Evolutionary conservation across 2,797 vertebrate species (phyloP).

Genomic region (Sardinella longiceps): DNA sequence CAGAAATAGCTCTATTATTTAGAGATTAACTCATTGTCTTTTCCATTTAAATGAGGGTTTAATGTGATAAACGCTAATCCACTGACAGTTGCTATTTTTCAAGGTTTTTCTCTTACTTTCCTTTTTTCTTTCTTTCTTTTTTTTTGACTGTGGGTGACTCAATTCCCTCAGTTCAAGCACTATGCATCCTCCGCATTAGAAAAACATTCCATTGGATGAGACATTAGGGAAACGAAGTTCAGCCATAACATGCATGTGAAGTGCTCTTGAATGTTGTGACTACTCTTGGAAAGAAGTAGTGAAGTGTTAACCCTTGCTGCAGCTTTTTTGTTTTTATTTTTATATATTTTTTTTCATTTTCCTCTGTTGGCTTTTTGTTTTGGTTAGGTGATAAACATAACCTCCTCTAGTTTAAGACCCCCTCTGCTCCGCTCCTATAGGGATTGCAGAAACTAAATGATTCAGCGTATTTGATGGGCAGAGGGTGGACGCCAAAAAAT

Average conservation of each 20-base stretch:
- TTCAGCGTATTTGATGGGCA: background rate
- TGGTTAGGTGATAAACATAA: slow-evolving; percentile 38
- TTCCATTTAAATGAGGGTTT: background rate
- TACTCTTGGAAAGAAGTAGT: slow-evolving; percentile 26
- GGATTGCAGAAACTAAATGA: background rate
- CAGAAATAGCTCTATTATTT: background rate
- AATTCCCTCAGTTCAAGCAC: slow-evolving; percentile 17
- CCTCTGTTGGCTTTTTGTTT: background rate
- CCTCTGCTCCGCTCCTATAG: background rate
- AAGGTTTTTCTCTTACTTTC: no score
- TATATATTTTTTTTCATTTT: slow-evolving; percentile 3
- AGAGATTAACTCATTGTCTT: background rate
- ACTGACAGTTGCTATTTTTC: background rate
- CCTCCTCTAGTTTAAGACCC: slow-evolving; percentile 36
- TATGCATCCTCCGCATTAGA: slow-evolving; percentile 40
- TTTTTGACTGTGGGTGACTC: background rate
- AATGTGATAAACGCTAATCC: background rate
- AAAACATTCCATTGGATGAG: slow-evolving; percentile 41
- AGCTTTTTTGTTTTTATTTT: no score
- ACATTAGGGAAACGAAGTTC: slow-evolving; percentile 36
- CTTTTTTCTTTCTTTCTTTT: background rate
- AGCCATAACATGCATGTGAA: slow-evolving; percentile 40
- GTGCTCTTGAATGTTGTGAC: slow-evolving; percentile 36
- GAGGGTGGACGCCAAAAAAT: background rate
- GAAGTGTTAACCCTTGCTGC: background rate